Evolutionary conservation across 2,797 vertebrate genomes (phyloP), one percentile per base, ranked within the genome.

Genomic region (Phaenicophaeus curvirostris): DNA sequence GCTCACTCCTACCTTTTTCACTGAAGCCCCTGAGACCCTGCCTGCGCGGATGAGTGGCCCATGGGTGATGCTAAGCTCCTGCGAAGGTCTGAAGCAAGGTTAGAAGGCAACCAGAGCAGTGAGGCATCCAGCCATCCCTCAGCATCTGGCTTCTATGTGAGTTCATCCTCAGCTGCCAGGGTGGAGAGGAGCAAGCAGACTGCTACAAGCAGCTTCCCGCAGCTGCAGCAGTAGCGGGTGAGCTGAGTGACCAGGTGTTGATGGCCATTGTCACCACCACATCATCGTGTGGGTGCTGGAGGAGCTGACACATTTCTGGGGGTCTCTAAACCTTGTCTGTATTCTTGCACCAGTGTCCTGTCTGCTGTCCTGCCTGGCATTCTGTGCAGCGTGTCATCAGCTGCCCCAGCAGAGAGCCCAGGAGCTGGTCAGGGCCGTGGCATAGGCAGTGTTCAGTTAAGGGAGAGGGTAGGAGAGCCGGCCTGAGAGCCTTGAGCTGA

Each of bases 261-360:
- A 53, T 1, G 2, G 62, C 61, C 37, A 13, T 55, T 58, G 57
- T 61, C 46, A 66, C 66, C 58, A 71, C 20, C 42, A 17, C 17
- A 6, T 44, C 51, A 1, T 18, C 51, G 31, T 1, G 2, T 0
- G 3, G 55, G 48, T 13, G 16, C 72, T 68, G 28, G 42, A 65
- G 44, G 37, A 82, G 58, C 68, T 51, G 65, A 48, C 54, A 48
- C 6, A 18, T 78, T 62, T 51, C 53, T 27, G 31, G 20, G 17
- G 25, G 21, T 53, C 57, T 81, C 37, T 74, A 80, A 9, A 42
- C 33, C 48, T 80, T 5, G 3, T 57, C 42, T 72, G 17, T 25
- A 8, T 72, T 78, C 63, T 69, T 48, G 39, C n/a, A 55, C 33
- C 53, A 51, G 46, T 1, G 0, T 90, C 51, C 37, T 57, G 11